Evolutionary conservation across 1,140 invertebrate genomes (phyloP), one percentile per base, ranked within the genome.

Genomic region (Saxidomus purpurata): DNA sequence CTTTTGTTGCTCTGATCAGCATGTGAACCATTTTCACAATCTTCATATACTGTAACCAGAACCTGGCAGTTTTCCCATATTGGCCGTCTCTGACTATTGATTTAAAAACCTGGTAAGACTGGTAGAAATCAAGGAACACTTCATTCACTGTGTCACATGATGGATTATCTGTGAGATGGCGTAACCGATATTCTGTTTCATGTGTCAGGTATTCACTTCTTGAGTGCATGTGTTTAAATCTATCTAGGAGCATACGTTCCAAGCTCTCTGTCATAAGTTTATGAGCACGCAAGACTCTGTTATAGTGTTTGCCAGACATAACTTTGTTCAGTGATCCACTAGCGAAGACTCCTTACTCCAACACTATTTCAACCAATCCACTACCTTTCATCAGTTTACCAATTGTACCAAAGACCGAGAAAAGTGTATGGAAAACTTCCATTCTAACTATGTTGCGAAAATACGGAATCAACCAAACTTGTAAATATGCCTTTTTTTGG

Each of bases 41-140:
- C 67, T 93, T 87, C 15, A 92, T 89, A 77, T 93, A 90, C 36
- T 52, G 71, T 9, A 92, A 52, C 92, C 92, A 91, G 13, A 92
- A 61, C 67, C 87, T 40, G 15, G 91, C 90, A 17, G 86, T 92
- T 77, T 90, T 91, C 1, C 86, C 91, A 38, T 52, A 61, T 22
- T 40, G 13, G 15, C 86, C 81, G 34, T 55, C 19, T 85, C 47
- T 34, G 3, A 87, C 69, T 22, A 19, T 22, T 59, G 67, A 9
- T 36, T 59, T 43, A n/a, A 67, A 80, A 9, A 0, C 19, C 1
- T 11, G 0, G 17, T 28, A 25, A 4, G 19, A 49, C 13, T 49
- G 15, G 19, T 36, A 69, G 25, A 15, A 49, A 6, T 49, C 22
- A 6, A 22, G 34, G 4, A 22, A 11, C 34, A 77, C 74, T 6